These are phyloP conservation scores for Eurystomus glaucurus DNA, from an alignment of 2,797 vertebrate genomes.

Conservation along the genomic window DNA sequence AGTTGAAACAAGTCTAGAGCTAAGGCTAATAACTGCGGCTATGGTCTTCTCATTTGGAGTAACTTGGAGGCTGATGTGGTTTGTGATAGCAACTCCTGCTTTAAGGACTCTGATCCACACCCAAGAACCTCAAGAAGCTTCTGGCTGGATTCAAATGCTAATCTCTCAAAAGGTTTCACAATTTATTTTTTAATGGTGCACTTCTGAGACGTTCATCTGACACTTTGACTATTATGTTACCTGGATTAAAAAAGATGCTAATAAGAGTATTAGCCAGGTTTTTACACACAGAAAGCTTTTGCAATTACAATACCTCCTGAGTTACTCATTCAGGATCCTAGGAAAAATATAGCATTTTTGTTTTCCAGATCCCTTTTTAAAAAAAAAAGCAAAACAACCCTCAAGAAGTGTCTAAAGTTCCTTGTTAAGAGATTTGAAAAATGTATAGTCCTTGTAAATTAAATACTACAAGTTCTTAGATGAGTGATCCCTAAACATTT, in stretches of 20 bases:
- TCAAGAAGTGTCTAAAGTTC: conserved; percentile 67
- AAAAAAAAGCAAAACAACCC: background rate
- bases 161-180: conserved; percentile 75
- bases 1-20: conserved; percentile 22
- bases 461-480: conserved; percentile 76
- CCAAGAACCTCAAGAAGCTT: conserved; percentile 74
- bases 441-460: conserved; percentile 76
- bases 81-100: conserved; percentile 43
- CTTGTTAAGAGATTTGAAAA: conserved; percentile 74
- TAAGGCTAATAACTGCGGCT: conserved; percentile 16
- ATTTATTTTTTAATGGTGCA: conserved; percentile 85
- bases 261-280: conserved; percentile 79
- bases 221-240: conserved; percentile 77
- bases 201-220: conserved; percentile 82
- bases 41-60: conserved; percentile 48
- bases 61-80: conserved; percentile 48
- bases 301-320: conserved; percentile 71
- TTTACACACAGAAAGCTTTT: conserved; percentile 77
- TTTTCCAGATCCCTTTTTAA: background rate
- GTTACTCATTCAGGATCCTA: conserved; percentile 67
- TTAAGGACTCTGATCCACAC: conserved; percentile 58
- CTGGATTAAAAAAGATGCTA: conserved; percentile 81
- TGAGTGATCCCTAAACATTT: conserved; percentile 79
- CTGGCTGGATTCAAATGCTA: conserved; percentile 78
- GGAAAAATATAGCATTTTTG: conserved; percentile 45